These are phyloP conservation scores for Steromphala cineraria DNA, from an alignment of 2,888 invertebrate genomes.

Conservation along the genomic window DNA sequence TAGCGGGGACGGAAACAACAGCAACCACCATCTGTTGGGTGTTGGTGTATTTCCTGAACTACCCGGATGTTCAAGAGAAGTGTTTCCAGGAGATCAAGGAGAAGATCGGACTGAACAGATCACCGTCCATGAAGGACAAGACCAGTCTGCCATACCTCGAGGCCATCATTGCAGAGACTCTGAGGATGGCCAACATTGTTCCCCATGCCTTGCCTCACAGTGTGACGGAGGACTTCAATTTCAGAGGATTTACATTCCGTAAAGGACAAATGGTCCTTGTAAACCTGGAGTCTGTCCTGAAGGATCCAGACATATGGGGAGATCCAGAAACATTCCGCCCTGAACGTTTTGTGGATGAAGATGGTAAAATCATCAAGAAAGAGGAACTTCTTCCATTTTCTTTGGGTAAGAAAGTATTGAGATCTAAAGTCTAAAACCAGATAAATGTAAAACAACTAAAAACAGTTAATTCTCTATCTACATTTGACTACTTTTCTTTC, in stretches of 20 bases:
- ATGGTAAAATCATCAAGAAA: slow-evolving; percentile 26
- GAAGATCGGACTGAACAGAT: slow-evolving; percentile 66
- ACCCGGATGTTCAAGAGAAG: slow-evolving; percentile 79
- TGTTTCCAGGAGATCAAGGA: slow-evolving; percentile 41
- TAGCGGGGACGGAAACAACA: slow-evolving; percentile 81
- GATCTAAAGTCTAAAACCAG: too few relatives aligned
- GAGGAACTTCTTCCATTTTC: slow-evolving; percentile 38
- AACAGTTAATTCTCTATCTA: too few relatives aligned
- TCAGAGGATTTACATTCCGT: slow-evolving; percentile 63
- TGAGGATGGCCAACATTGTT: slow-evolving; percentile 49
- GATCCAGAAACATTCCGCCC: slow-evolving; percentile 56
- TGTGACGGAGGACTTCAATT: slow-evolving; percentile 46
- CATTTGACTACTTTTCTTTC: too few relatives aligned
- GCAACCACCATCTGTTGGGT: slow-evolving; percentile 92
- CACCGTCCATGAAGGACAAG: slow-evolving; percentile 42
- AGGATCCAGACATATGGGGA: slow-evolving; percentile 43
- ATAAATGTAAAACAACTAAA: too few relatives aligned
- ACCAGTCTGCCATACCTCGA: slow-evolving; percentile 46
- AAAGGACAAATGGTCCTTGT: slow-evolving; percentile 45
- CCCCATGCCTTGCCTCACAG: slow-evolving; percentile 46
- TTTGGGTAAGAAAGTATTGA: slow-evolving; percentile 26
- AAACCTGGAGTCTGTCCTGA: slow-evolving; percentile 55
- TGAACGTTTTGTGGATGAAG: slow-evolving; percentile 47
- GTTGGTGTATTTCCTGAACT: slow-evolving; percentile 85
- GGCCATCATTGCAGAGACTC: slow-evolving; percentile 55